These are phyloP conservation scores for Okamejei kenojei DNA, from an alignment of 2,797 vertebrate genomes.

Conservation along the genomic window DNA sequence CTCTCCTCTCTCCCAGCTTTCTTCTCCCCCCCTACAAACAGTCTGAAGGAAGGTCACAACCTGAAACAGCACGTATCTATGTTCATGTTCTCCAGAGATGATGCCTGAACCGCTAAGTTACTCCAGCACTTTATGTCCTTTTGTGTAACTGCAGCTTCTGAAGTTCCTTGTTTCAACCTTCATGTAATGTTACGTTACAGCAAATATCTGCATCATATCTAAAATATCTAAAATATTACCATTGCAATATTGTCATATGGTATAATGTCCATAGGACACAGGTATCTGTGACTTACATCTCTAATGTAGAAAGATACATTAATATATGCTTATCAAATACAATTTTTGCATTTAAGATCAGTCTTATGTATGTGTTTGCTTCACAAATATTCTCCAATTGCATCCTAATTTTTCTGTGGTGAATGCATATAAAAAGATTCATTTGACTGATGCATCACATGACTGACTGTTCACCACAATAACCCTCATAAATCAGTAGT, in stretches of 20 bases:
- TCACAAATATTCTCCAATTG: not conserved
- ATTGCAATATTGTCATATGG: not conserved
- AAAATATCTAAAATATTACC: not conserved
- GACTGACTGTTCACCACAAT: not conserved
- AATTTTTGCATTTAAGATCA: not conserved
- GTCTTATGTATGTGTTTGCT: not conserved
- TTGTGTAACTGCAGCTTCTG: too few species aligned
- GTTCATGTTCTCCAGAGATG: too few species aligned
- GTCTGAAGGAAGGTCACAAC: too few species aligned
- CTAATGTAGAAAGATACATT: not conserved
- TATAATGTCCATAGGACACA: not conserved
- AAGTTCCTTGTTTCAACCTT: not conserved
- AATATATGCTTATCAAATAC: not conserved
- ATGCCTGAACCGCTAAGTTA: too few species aligned
- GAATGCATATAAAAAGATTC: not conserved
- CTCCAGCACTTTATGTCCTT: too few species aligned
- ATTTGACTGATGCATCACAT: constrained; percentile 20
- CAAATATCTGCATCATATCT: not conserved
- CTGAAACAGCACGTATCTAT: too few species aligned
- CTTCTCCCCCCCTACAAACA: too few species aligned
- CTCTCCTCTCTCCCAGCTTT: too few species aligned
- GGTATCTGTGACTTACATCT: not conserved
- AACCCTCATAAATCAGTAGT: not conserved
- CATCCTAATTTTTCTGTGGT: not conserved
- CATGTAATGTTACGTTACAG: not conserved